Evolutionary conservation across 2,113 vertebrate species (phyloP).

Genomic region (Herpailurus yagouaroundi): DNA sequence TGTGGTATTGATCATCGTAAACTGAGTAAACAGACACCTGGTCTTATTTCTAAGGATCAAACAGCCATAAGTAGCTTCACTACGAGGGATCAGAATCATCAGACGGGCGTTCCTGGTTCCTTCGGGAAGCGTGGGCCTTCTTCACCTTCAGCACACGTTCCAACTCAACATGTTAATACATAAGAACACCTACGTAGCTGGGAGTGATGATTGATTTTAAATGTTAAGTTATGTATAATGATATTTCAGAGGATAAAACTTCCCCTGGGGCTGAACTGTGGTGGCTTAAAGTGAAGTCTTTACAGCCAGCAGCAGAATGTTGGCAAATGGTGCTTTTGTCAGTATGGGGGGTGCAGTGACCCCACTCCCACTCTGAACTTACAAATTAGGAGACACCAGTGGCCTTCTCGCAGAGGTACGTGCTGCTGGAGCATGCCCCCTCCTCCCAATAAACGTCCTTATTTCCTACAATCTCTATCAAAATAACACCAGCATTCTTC

Average conservation of each 20-base stretch:
- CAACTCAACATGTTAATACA: background rate
- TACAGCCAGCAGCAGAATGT: background rate
- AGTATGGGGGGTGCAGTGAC: background rate
- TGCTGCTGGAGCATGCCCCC: background rate
- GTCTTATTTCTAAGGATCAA: background rate
- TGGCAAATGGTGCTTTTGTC: background rate
- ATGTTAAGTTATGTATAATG: constrained; percentile 26
- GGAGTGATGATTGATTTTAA: constrained; percentile 26
- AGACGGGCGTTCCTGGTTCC: background rate
- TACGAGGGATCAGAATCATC: background rate
- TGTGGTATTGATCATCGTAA: background rate
- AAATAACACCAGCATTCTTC: no score
- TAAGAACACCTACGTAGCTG: background rate
- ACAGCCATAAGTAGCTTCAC: background rate
- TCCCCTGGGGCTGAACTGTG: background rate
- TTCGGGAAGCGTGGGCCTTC: background rate
- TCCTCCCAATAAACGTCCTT: background rate
- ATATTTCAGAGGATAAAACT: background rate
- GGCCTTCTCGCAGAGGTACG: background rate
- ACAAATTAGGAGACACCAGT: background rate
- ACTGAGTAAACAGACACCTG: background rate
- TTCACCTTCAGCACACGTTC: background rate
- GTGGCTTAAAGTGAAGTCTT: background rate
- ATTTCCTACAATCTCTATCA: background rate
- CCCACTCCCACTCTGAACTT: background rate